phyloP scores from a whole-genome alignment of 1,140 invertebrate genomes.

The Panagrolaimus sp. region DNA sequence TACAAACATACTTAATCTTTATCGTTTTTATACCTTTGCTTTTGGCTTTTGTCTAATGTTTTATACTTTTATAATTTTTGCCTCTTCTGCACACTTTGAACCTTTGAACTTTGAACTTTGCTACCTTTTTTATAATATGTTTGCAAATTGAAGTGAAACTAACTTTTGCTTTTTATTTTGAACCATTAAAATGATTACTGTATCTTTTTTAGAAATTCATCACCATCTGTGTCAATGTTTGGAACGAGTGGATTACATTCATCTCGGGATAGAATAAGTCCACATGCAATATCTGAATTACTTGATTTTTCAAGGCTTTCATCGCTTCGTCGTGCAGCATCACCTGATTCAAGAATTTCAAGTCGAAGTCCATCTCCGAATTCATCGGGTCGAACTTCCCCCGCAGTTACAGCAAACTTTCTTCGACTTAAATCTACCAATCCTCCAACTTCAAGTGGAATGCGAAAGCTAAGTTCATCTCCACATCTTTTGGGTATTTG shows the following conservation, averaged over 20 bases:
- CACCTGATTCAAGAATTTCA: slow-evolving; percentile 36
- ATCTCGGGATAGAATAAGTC: slow-evolving; percentile 45
- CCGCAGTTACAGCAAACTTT: slow-evolving; percentile 39
- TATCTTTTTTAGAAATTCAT: slow-evolving; percentile 54
- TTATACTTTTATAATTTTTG: background rate
- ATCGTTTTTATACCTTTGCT: slow-evolving; percentile 4
- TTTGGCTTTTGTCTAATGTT: background rate
- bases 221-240: slow-evolving; percentile 58
- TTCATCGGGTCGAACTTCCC: slow-evolving; percentile 44
- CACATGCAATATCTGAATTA: slow-evolving; percentile 55
- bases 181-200: background rate
- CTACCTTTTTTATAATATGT: background rate
- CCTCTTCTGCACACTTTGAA: no score
- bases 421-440: slow-evolving; percentile 42
- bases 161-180: background rate
- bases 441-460: slow-evolving; percentile 27
- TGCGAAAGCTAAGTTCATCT: slow-evolving; percentile 53
- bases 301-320: slow-evolving; percentile 52
- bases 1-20: background rate
- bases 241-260: slow-evolving; percentile 24
- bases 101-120: background rate
- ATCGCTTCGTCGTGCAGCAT: slow-evolving; percentile 30
- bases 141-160: no score
- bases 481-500: slow-evolving; percentile 56
- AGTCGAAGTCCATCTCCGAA: slow-evolving; percentile 40